Evolutionary conservation across 2,888 invertebrate genomes (phyloP).

Genomic region (Azorinus chamasolen): DNA sequence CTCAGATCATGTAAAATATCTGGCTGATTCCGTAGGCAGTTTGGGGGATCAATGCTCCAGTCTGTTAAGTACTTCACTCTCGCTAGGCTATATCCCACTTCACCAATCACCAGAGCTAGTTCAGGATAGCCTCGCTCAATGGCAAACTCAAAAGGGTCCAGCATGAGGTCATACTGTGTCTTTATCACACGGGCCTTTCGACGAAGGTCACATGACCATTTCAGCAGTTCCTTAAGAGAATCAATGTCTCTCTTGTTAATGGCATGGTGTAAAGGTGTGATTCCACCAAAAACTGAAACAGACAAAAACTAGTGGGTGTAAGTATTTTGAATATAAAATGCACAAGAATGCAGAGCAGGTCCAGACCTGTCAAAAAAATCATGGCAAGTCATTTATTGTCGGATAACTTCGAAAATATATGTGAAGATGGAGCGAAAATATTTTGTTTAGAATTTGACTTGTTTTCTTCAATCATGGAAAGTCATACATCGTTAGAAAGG

Average conservation of each 20-base stretch:
- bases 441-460: too few relatives aligned
- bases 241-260: constrained; percentile 71
- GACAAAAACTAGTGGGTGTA: too few relatives aligned
- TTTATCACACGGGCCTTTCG: constrained; percentile 65
- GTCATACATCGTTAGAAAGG: too few relatives aligned
- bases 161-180: constrained; percentile 64
- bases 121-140: constrained; percentile 72
- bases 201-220: constrained; percentile 65
- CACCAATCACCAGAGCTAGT: constrained; percentile 65
- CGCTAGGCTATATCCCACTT: constrained; percentile 71
- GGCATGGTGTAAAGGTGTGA: constrained; percentile 73
- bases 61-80: constrained; percentile 53
- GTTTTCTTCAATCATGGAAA: too few relatives aligned
- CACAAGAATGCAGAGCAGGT: too few relatives aligned
- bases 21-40: constrained; percentile 49
- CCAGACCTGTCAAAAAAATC: too few relatives aligned
- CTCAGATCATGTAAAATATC: constrained; percentile 65
- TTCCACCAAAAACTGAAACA: constrained; percentile 73
- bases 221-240: constrained; percentile 64
- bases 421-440: too few relatives aligned
- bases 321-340: too few relatives aligned
- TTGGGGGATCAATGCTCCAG: constrained; percentile 52
- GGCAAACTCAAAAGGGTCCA: constrained; percentile 76
- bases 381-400: too few relatives aligned
- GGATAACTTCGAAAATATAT: too few relatives aligned